phyloP scores from a whole-genome alignment of 1,140 invertebrate species.

The Lasioglossum albipes region DNA sequence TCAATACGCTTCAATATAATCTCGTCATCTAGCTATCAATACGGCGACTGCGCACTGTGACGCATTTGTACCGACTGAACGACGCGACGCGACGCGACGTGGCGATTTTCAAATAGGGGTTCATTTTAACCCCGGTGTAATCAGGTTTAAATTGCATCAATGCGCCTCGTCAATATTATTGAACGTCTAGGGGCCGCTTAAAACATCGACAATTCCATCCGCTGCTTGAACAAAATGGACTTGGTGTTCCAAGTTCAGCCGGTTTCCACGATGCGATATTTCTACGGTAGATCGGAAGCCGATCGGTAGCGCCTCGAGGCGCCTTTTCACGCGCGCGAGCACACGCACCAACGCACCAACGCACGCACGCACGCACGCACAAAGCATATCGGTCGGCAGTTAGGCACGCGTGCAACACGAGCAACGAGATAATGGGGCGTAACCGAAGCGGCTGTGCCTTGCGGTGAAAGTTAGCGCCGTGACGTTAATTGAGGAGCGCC shows the following conservation, averaged over 20 bases:
- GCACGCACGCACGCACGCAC: background rate
- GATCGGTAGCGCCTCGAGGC: conserved; percentile 41
- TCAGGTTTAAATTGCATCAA: no score
- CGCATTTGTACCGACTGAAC: no score
- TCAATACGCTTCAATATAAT: no score
- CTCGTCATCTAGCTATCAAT: no score
- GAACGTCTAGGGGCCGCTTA: no score
- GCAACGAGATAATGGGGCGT: conserved; percentile 61
- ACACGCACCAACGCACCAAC: background rate
- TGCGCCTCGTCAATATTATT: no score
- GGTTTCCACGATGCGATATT: background rate
- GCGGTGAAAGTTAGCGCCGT: conserved; percentile 65
- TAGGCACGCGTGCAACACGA: conserved; percentile 60
- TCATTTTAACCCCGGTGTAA: no score
- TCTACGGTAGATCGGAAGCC: conserved; percentile 10
- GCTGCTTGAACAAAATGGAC: no score
- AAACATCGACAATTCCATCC: no score
- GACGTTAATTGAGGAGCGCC: conserved; percentile 65
- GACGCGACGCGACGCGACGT: no score
- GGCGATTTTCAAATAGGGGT: no score
- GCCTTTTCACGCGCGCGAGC: conserved; percentile 45
- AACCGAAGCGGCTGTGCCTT: conserved; percentile 64
- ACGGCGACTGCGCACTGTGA: no score
- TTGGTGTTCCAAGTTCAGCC: background rate
- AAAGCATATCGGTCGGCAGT: conserved; percentile 17